A percentile compares a stretch with the other conserved stretches of the same genome.
Conservation (phyloP, 2,113 vertebrate species). For the Rhagologus leucostigma region DNA sequence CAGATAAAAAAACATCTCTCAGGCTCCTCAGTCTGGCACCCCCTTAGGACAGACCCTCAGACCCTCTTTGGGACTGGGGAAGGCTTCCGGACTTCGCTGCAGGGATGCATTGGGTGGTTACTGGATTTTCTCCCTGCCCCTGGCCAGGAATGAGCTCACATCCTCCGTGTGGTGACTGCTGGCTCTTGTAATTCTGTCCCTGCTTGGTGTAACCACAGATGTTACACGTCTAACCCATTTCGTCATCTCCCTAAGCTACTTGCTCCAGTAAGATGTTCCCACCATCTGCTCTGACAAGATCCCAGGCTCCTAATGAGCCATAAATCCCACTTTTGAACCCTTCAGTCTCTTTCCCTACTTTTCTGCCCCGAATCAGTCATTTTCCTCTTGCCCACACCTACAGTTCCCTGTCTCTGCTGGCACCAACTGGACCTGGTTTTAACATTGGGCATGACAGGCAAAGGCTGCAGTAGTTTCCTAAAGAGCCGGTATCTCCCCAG, state of each 20-base stretch:
- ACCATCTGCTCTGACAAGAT: conserved; percentile 7
- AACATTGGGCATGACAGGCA: neutral
- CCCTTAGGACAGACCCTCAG: neutral
- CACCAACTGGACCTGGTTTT: neutral
- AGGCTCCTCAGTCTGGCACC: neutral
- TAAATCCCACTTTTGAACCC: neutral
- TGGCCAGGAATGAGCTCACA: neutral
- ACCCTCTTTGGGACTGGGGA: neutral
- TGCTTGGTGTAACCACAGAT: neutral
- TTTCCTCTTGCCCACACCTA: neutral
- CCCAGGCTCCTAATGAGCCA: neutral
- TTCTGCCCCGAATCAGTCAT: rapidly evolving
- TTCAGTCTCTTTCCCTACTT: neutral
- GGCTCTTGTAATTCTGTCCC: neutral
- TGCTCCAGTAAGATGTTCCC: neutral
- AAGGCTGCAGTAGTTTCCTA: neutral
- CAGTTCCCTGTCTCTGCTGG: neutral
- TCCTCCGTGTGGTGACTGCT: neutral
- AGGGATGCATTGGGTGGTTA: rapidly evolving
- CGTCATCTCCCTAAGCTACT: conserved; percentile 28
- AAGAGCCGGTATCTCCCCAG: neutral
- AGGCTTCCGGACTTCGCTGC: neutral
- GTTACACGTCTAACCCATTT: neutral
- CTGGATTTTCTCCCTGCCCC: neutral
- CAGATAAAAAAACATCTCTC: neutral